A percentile compares a stretch with the other conserved stretches of the same genome.
Conservation (phyloP, 2,113 vertebrate species). For the Syngnathus typhle region DNA sequence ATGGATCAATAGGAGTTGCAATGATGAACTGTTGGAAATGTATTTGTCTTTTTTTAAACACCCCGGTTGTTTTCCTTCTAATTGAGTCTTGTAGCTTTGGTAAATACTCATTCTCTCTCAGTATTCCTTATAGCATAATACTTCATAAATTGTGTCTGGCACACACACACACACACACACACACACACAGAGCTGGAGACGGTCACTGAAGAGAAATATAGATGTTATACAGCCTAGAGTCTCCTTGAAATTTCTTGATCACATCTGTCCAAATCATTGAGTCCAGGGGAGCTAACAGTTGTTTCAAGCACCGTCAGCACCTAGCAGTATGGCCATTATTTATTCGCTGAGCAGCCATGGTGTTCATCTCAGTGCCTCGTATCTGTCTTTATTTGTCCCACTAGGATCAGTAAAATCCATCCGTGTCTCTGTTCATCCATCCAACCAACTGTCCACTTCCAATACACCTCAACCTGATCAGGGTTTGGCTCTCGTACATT, state of each 20-base stretch:
- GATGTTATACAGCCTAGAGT: constrained; percentile 21
- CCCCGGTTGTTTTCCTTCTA: constrained; percentile 32
- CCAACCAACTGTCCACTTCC: background rate
- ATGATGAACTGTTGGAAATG: constrained; percentile 59
- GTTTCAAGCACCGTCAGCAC: constrained; percentile 58
- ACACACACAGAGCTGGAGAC: background rate
- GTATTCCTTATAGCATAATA: constrained; percentile 30
- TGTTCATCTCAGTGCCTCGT: constrained; percentile 50
- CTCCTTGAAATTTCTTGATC: constrained; percentile 36
- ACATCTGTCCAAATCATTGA: constrained; percentile 48
- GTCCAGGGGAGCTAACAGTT: constrained; percentile 49
- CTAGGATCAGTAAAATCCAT: constrained; percentile 21
- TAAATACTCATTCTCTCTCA: constrained; percentile 32
- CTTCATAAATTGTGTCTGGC: constrained; percentile 31
- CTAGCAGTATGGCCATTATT: constrained; percentile 46
- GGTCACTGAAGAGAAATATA: constrained; percentile 16
- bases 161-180: constrained; percentile 6
- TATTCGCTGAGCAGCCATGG: constrained; percentile 39
- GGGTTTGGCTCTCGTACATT: background rate
- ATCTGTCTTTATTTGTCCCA: constrained; percentile 49
- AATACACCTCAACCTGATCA: background rate
- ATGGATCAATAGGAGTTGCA: constrained; percentile 64
- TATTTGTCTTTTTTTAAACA: constrained; percentile 38
- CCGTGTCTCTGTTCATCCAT: background rate
- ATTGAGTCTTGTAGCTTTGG: constrained; percentile 50